A percentile compares a stretch with the other conserved stretches of the same genome.
phyloP scores from a whole-genome alignment of 2,888 invertebrate genomes.

The Parnassius apollo region DNA sequence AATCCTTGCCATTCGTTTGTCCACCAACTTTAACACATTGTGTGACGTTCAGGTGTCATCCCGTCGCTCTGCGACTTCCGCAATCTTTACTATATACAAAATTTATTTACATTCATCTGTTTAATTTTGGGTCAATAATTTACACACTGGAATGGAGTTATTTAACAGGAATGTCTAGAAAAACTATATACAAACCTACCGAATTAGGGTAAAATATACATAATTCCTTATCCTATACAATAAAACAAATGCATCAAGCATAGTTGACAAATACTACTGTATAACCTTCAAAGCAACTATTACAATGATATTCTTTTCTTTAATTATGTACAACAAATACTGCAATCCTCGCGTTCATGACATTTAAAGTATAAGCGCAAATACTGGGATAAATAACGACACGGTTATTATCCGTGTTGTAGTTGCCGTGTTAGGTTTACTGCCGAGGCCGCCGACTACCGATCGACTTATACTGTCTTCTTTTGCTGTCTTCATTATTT shows the following conservation, averaged over 20 bases:
- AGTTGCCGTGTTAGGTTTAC: constrained; percentile 51
- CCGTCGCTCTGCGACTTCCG: constrained; percentile 71
- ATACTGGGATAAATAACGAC: constrained; percentile 53
- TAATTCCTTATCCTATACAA: constrained; percentile 36
- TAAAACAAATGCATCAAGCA: constrained; percentile 67
- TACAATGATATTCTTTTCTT: constrained; percentile 52
- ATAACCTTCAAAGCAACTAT: constrained; percentile 60
- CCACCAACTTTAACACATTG: constrained; percentile 41
- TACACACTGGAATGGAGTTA: constrained; percentile 71
- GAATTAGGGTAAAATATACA: constrained; percentile 37
- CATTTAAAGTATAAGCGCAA: constrained; percentile 61
- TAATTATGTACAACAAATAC: constrained; percentile 61
- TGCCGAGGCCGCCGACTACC: constrained; percentile 64
- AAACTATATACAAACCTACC: constrained; percentile 62
- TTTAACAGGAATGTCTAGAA: constrained; percentile 75
- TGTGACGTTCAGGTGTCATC: constrained; percentile 32
- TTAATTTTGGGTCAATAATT: constrained; percentile 64
- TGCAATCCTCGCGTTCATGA: constrained; percentile 30
- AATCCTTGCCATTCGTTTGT: constrained; percentile 48
- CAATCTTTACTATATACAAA: constrained; percentile 74
- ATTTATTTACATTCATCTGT: constrained; percentile 73
- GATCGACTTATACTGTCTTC: constrained; percentile 63
- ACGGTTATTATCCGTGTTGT: constrained; percentile 42
- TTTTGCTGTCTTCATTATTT: constrained; percentile 49
- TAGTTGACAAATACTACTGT: constrained; percentile 54